These are phyloP conservation scores for Lepidurus apus DNA, from an alignment of 1,140 invertebrate species.

Conservation along the genomic window DNA sequence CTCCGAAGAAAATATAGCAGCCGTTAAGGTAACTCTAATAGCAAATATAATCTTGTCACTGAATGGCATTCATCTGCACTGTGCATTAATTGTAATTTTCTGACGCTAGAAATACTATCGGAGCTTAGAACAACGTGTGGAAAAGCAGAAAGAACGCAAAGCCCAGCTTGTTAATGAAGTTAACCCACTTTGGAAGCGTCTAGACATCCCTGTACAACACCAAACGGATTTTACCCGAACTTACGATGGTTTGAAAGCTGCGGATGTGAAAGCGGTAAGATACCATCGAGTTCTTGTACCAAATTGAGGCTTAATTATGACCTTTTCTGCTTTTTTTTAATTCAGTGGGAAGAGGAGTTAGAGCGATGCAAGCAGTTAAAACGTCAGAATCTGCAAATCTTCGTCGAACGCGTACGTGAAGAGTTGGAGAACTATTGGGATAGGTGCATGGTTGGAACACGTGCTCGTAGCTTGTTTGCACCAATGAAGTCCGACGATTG, in stretches of 20 bases:
- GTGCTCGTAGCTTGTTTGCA: conserved; percentile 57
- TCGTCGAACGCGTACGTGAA: conserved; percentile 57
- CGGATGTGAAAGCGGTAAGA: no score
- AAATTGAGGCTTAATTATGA: conserved; percentile 13
- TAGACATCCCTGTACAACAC: background rate
- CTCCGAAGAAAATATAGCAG: background rate
- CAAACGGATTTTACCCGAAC: background rate
- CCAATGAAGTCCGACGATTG: conserved; percentile 57
- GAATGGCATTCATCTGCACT: background rate
- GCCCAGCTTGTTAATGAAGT: background rate
- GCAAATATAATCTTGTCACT: background rate
- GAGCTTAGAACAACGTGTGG: background rate
- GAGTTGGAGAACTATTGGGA: conserved; percentile 67
- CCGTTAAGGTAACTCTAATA: background rate
- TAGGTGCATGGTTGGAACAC: conserved; percentile 57
- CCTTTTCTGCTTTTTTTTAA: conserved; percentile 36
- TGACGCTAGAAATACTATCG: background rate
- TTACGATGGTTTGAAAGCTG: background rate
- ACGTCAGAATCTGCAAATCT: conserved; percentile 48
- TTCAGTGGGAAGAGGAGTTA: conserved; percentile 53
- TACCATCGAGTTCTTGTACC: conserved; percentile 43
- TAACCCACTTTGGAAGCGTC: background rate
- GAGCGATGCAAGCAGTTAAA: conserved; percentile 57
- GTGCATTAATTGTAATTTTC: background rate
- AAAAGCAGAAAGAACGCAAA: background rate